Base-by-base conservation (phyloP, 1,140 invertebrate genomes). In the Drosophila littoralis region DNA sequence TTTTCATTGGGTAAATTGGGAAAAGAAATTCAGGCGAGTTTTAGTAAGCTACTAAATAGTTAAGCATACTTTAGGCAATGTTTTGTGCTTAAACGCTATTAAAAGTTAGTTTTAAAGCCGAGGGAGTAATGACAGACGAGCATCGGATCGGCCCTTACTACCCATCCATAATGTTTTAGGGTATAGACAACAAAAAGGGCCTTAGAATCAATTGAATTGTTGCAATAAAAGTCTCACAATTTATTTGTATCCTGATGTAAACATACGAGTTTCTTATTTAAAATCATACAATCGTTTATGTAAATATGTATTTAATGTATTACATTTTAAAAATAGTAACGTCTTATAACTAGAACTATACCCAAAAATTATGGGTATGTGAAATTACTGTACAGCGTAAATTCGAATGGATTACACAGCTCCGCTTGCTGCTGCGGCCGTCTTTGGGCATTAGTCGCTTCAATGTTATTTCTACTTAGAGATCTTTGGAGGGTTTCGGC, bases 351-450 rank as follows among this genome's bases (percentile, higher is more conserved):
- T 51, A 51, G 17, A 35, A 22, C 12, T 48, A 48, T 51, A 52
- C 57, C 57, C 48, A 64, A 40, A 22, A 28, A 7, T 7, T 7
- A 32, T 64, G 54, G 51, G 35, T 70, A 55, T 32, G 50, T 43
- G 42, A 54, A 70, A 63, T 71, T 63, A 63, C 54, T 70, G 48
- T 71, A 65, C 51, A 66, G 51, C 52, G 61, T 72, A 72, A 72
- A 72, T 72, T 72, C 63, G 63, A 66, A 66, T 48, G 46, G 61
- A 51, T 58, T 28, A 51, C 60, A 42, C 59, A 71, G 59, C 58
- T 43, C 8, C 9, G 6, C 10, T 35, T 28, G 33, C 59, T 46
- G 50, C 67, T 63, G 67, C 40, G 67, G 67, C 59, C 67, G 6
- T 70, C 67, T 70, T 70, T 70, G 58, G 67, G 67, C 67, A 43